Evolutionary conservation across 2,113 vertebrate genomes (phyloP), one percentile per base, ranked within the genome.

Genomic region (Cnemophilus loriae): DNA sequence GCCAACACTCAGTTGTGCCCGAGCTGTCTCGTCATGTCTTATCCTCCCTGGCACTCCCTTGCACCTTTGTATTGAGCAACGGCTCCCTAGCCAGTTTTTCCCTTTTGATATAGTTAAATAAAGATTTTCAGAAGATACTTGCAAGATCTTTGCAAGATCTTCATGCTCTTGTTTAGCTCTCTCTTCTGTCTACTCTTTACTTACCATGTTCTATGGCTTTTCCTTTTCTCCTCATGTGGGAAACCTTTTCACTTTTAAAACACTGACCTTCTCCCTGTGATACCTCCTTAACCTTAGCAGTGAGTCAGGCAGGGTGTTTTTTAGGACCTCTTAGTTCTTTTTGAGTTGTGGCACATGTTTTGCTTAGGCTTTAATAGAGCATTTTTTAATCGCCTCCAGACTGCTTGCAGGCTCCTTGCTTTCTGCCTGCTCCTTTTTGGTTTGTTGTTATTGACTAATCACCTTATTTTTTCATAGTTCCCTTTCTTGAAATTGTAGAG

Each of bases 401-500:
- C 87, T 52, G 49, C 80, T 93, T 19, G 53, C 87, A 93, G 92
- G 57, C 95, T 96, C 87, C 87, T 86, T 60, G 71, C 80, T 90
- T 57, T 83, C 84, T 76, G 67, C 11, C 87, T 65, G 83, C 39
- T 92, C 74, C 50, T 52, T 92, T 83, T 89, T 1, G 7, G 42
- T 89, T 94, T 95, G 94, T 90, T 95, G 93, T 93, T 97, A 93
- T 95, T 97, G 96, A 96, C 94, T 86, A 89, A 95, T 87, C 86
- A 84, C 89, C 88, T 95, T 84, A 83, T 70, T 92, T 96, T 95
- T 96, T 92, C 94, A 95, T 90, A 87, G 91, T 39, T 93, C 94
- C 68, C 94, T 81, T 84, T 84, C 86, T 90, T 93, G 91, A 93
- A 95, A 92, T 11, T 56, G 60, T 84, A 93, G 86, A 97, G 94